Conservation (phyloP, 2,113 vertebrate genomes). For the Brachypodius melanocephalos region DNA sequence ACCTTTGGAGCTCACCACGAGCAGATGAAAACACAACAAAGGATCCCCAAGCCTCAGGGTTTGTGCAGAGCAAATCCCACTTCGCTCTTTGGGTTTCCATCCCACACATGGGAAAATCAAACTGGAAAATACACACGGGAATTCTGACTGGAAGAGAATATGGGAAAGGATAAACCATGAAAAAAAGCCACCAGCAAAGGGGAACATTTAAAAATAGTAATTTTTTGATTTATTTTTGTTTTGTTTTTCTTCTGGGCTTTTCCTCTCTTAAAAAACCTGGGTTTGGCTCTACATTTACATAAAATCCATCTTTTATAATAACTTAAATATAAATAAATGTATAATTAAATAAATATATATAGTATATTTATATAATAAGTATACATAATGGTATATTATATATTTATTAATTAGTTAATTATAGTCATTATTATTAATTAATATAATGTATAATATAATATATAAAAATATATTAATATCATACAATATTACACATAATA, state of each 20-base stretch:
- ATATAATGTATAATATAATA: too few relatives aligned
- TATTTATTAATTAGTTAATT: too few relatives aligned
- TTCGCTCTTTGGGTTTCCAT: not conserved
- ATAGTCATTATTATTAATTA: too few relatives aligned
- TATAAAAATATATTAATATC: too few relatives aligned
- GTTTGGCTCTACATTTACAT: not conserved
- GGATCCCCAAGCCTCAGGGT: not conserved
- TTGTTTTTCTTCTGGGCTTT: not conserved
- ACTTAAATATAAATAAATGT: too few relatives aligned
- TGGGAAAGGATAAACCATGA: not conserved
- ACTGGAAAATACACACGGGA: not conserved
- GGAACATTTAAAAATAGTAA: not conserved
- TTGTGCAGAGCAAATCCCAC: not conserved
- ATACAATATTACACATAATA: too few relatives aligned
- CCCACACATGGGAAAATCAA: not conserved
- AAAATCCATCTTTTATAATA: not conserved
- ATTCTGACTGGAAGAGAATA: not conserved
- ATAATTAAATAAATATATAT: too few relatives aligned
- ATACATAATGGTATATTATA: too few relatives aligned
- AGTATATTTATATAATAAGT: too few relatives aligned
- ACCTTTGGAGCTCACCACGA: not conserved
- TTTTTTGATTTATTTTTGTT: not conserved
- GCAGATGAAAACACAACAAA: not conserved
- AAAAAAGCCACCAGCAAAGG: not conserved
- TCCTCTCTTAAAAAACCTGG: accelerated